These are phyloP conservation scores for Aproaerema taeniolella DNA, from an alignment of 2,888 invertebrate genomes.

Conservation along the genomic window DNA sequence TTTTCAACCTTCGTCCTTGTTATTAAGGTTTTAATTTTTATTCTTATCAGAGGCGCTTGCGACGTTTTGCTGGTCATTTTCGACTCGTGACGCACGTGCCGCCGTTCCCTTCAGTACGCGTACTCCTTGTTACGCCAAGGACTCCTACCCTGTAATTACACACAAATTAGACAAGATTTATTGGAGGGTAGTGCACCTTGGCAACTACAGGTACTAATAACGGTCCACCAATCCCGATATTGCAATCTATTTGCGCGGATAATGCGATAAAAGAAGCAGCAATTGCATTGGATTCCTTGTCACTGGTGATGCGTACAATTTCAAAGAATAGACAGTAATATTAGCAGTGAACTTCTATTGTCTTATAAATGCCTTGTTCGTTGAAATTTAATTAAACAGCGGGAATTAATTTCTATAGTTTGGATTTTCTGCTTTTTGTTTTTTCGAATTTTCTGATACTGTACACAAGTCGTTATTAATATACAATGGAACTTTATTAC, in stretches of 20 bases:
- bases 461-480: too few species aligned
- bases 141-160: conserved; percentile 75
- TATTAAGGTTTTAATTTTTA: not conserved
- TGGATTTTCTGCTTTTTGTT: too few species aligned
- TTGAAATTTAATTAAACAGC: too few species aligned
- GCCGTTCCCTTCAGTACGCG: conserved; percentile 66
- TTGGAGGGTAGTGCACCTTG: conserved; percentile 76
- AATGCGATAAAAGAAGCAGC: too few species aligned
- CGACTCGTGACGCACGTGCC: conserved; percentile 71
- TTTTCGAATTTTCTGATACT: too few species aligned
- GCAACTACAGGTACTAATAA: conserved; percentile 76
- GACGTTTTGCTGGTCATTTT: conserved; percentile 8
- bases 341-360: too few species aligned
- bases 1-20: not conserved
- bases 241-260: conserved; percentile 58
- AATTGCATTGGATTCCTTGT: too few species aligned
- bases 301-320: too few species aligned
- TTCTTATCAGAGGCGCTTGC: not conserved
- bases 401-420: too few species aligned
- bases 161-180: conserved; percentile 78
- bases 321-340: too few species aligned
- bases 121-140: conserved; percentile 68
- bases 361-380: too few species aligned
- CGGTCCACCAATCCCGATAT: conserved; percentile 69
- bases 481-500: too few species aligned